Evolutionary conservation across 2,888 invertebrate species (phyloP), one percentile per base, ranked within the genome.

Genomic region (Cryptosula pallasiana): DNA sequence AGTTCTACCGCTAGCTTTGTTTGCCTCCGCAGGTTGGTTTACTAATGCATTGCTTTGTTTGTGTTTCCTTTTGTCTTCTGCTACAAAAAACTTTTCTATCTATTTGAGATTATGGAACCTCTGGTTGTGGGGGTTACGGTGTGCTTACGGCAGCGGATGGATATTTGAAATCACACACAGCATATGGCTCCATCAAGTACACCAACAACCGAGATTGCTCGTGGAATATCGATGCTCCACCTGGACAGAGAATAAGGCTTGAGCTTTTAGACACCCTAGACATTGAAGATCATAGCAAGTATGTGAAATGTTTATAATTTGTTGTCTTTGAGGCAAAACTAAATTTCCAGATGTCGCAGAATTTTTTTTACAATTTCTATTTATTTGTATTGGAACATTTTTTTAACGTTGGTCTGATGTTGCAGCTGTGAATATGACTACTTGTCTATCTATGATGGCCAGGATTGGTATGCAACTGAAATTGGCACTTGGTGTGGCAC

Each of bases 401-500:
- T n/a, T n/a, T n/a, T n/a, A n/a, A n/a, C n/a, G n/a, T n/a, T n/a
- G n/a, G n/a, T n/a, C n/a, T n/a, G n/a, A n/a, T 45, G 20, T 58
- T 27, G n/a, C 23, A 70, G 70, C 25, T 70, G 70, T 36, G 23
- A 25, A 2, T 54, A 70, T 16, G 70, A 36, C 29, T 70, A 70
- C 70, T 45, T 70, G 25, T 5, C 25, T 23, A 54, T 70, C 35
- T 70, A 70, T 54, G 70, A 70, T 29, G 70, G 70, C 3, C 36
- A 23, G 32, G 36, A 36, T 16, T 54, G 45, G 55, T 36, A 36
- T 23, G 35, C 70, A 29, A 35, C 35, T 9, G 25, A 70, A 29
- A 36, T 70, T 3, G 70, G 70, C 35, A 70, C 70, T 13, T 70
- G 70, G 70, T 70, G 70, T 54, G 70, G 70, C 13, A 35, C n/a